A percentile compares a stretch with the other conserved stretches of the same genome.
phyloP scores from a whole-genome alignment of 2,113 vertebrate species.

The Ophthalmolycus amberensis region DNA sequence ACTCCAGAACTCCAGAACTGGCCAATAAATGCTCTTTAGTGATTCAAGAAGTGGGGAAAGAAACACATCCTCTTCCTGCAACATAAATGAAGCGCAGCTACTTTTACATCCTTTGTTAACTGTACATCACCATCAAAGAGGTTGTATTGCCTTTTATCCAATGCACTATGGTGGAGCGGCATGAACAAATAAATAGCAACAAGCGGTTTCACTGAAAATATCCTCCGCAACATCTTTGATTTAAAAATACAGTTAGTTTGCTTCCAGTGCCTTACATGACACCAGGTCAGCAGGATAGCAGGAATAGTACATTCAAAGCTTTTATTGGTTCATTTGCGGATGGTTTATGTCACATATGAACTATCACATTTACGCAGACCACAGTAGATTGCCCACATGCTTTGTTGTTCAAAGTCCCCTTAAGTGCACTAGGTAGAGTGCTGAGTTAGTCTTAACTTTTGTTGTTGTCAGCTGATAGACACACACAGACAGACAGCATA shows the following conservation, averaged over 20 bases:
- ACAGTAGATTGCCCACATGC: background rate
- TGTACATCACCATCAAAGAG: background rate
- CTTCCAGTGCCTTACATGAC: background rate
- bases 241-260: background rate
- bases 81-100: background rate
- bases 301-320: background rate
- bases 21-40: background rate
- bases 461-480: background rate
- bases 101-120: background rate
- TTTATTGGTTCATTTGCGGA: background rate
- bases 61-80: background rate
- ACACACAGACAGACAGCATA: background rate
- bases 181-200: background rate
- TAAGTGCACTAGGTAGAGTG: background rate
- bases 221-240: background rate
- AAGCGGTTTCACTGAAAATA: background rate
- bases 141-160: background rate
- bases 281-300: too few relatives aligned
- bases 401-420: slow-evolving; percentile 19
- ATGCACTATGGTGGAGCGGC: background rate
- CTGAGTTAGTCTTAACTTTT: background rate
- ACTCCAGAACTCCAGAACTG: background rate
- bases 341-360: background rate
- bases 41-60: background rate
- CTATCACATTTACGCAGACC: background rate